Percentiles rank a stretch among this genome's conserved stretches.
These are phyloP conservation scores for Drosophila serrata DNA, from an alignment of 1,140 invertebrate species.

Conservation along the genomic window DNA sequence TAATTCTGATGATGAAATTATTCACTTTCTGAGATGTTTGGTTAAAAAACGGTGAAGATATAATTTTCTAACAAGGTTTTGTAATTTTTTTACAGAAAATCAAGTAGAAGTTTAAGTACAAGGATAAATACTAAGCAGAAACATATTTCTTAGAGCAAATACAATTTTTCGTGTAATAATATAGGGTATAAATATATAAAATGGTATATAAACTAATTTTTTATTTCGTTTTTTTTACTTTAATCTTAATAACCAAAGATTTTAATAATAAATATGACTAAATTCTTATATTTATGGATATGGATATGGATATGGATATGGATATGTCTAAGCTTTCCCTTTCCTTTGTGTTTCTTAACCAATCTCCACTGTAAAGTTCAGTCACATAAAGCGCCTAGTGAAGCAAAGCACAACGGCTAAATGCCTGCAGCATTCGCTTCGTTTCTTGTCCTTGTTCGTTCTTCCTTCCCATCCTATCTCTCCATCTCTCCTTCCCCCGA, in stretches of 20 bases:
- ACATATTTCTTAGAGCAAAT: neutral
- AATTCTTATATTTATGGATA: neutral
- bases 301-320: too few relatives aligned
- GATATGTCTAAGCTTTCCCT: rapidly evolving
- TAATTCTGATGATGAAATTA: neutral
- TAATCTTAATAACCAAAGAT: neutral
- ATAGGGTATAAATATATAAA: neutral
- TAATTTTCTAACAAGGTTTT: too few relatives aligned
- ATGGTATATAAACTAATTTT: too few relatives aligned
- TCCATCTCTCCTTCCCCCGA: neutral
- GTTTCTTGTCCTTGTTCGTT: conserved; percentile 5
- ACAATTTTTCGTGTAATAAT: neutral
- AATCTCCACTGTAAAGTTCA: conserved; percentile 27
- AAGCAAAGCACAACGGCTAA: conserved; percentile 41
- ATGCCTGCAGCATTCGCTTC: conserved; percentile 51
- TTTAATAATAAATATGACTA: too few relatives aligned
- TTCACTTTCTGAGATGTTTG: too few relatives aligned
- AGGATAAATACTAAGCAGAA: neutral
- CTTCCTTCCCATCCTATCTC: neutral
- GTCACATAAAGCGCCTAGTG: conserved; percentile 33
- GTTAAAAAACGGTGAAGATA: too few relatives aligned
- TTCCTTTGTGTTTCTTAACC: neutral
- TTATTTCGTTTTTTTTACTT: neutral
- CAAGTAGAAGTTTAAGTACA: too few relatives aligned
- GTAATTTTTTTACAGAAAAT: too few relatives aligned